phyloP scores from a whole-genome alignment of 2,113 vertebrate genomes.

The Salvelinus alpinus region DNA sequence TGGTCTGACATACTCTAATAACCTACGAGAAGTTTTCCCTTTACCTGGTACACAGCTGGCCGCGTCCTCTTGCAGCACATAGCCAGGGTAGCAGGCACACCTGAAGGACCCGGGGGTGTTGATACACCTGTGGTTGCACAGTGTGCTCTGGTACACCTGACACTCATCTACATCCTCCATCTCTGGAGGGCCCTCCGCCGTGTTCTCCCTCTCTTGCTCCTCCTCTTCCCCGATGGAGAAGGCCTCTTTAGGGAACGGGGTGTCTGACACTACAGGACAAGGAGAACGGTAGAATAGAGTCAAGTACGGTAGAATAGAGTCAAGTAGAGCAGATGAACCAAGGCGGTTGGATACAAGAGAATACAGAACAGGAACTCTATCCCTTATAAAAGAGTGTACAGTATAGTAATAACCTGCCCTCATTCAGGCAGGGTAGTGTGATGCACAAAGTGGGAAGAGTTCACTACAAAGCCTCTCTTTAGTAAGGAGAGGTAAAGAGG shows the following conservation, averaged over 20 bases:
- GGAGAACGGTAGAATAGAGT: neutral
- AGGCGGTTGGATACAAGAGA: too few relatives aligned
- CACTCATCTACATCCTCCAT: constrained; percentile 88
- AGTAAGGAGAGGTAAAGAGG: too few relatives aligned
- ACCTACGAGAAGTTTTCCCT: neutral
- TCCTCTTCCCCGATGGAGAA: constrained; percentile 74
- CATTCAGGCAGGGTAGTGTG: neutral
- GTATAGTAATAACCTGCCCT: too few relatives aligned
- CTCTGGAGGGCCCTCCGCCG: constrained; percentile 59
- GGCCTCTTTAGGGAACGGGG: constrained; percentile 78
- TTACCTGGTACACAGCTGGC: constrained; percentile 81
- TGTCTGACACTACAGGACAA: constrained; percentile 78
- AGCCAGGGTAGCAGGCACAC: constrained; percentile 85
- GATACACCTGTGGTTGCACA: constrained; percentile 81
- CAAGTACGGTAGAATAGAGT: too few relatives aligned
- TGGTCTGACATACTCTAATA: neutral
- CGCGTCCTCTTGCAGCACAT: constrained; percentile 80
- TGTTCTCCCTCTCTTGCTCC: constrained; percentile 42
- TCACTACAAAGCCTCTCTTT: too few relatives aligned
- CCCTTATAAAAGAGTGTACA: too few relatives aligned
- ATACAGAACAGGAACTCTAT: too few relatives aligned
- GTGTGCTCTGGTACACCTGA: constrained; percentile 75
- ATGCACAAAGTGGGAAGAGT: too few relatives aligned
- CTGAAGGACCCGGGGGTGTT: constrained; percentile 87
- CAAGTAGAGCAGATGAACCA: too few relatives aligned